Evolutionary conservation across 2,888 invertebrate genomes (phyloP), one percentile per base, ranked within the genome.

Genomic region (Pammene fasciana): DNA sequence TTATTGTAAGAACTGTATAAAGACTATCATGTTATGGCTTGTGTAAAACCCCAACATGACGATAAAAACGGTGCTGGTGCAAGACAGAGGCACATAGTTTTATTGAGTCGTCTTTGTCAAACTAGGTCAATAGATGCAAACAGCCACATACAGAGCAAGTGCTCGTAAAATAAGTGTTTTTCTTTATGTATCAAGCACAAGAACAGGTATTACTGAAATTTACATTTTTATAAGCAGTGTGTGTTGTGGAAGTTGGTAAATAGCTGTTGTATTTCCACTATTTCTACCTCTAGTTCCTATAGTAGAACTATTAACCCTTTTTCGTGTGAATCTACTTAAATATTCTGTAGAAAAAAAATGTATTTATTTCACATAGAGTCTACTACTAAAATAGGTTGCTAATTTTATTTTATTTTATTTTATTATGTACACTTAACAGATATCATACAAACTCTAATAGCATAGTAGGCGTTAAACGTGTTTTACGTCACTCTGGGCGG

Each of bases 201-300:
- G 34, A 57, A n/a, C 16, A 45, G 36, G 9, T n/a, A 18, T 45
- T 45, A 54, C 59, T n/a, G 11, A 36, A 54, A 36, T n/a, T n/a
- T 38, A 54, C 38, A 60, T 67, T 60, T 67, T 60, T 60, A 60
- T 60, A 60, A 41, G 45, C 36, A 54, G 18, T 16, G n/a, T 43
- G 48, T 43, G 41, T 45, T 16, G 34, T 26, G 11, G 18, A 52
- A 52, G 52, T 52, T 52, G 52, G 26, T 2, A 52, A 52, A 52
- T 13, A 54, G 10, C 5, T 45, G 45, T 5, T 10, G 13, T 45
- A 45, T 13, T 45, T 45, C 45, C 10, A 10, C 10, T 2, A 45
- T 10, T 13, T 45, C 2, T 10, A 45, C 38, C 38, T 10, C 5
- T 10, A 10, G 45, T 45, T 2, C 45, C 0, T 8, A 26, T 26